Percentiles rank a stretch among this genome's conserved stretches.
Evolutionary conservation across 2,113 vertebrate species (phyloP).

Genomic region (Cyanistes caeruleus): DNA sequence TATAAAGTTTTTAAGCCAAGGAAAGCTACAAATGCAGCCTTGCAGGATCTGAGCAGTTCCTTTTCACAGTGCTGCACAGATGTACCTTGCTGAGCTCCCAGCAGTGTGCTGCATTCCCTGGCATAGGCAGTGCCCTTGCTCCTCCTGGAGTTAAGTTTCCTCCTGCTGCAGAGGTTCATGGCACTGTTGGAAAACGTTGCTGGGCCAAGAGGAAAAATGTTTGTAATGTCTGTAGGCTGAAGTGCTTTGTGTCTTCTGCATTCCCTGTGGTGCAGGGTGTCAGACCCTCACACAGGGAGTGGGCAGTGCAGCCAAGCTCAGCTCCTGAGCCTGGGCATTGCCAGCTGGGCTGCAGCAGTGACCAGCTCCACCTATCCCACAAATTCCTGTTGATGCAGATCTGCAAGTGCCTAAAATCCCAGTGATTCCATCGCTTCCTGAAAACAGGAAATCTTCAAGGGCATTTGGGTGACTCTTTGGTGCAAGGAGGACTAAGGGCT

Average conservation of each 20-base stretch:
- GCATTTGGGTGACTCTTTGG: neutral
- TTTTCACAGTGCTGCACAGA: neutral
- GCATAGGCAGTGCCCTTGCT: neutral
- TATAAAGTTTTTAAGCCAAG: neutral
- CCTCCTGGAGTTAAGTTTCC: neutral
- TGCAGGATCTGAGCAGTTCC: neutral
- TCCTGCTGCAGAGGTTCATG: neutral
- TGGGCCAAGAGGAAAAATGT: neutral
- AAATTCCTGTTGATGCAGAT: neutral
- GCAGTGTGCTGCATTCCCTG: neutral
- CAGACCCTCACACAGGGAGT: neutral
- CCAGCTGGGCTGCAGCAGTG: neutral
- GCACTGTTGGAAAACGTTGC: neutral
- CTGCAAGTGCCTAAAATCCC: neutral
- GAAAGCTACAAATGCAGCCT: neutral
- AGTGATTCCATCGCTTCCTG: neutral
- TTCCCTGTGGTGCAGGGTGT: neutral
- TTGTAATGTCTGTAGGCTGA: neutral
- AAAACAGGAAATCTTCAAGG: neutral
- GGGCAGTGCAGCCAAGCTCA: neutral
- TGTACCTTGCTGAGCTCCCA: neutral
- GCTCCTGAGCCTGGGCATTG: neutral
- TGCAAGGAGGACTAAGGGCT: neutral
- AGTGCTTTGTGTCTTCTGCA: neutral
- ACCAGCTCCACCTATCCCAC: accelerated